A percentile compares a stretch with the other conserved stretches of the same genome.
These are phyloP conservation scores for Xestoiulus laeticollis DNA, from an alignment of 2,888 invertebrate species.

Conservation along the genomic window DNA sequence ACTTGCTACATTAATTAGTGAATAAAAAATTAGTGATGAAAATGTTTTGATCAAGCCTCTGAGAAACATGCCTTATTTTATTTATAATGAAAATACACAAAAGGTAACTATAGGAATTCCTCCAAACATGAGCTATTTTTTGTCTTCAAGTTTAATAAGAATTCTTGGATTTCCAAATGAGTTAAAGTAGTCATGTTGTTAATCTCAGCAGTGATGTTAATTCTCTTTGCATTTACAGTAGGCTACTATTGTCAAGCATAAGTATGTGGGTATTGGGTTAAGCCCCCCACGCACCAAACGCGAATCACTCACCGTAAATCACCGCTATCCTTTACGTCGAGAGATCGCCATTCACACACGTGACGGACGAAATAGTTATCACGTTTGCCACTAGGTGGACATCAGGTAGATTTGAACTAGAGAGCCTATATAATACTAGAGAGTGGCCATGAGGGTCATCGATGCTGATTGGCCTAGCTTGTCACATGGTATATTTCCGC, in stretches of 20 bases:
- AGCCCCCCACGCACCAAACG: no score
- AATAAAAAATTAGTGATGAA: background rate
- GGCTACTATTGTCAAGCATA: background rate
- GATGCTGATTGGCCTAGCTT: no score
- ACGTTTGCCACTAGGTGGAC: no score
- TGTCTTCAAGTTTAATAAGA: background rate
- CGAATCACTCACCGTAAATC: no score
- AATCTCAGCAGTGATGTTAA: background rate
- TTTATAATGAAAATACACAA: background rate
- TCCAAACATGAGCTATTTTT: background rate
- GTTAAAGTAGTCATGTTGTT: background rate
- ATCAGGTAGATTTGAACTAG: no score
- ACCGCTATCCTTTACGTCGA: no score
- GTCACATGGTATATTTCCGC: no score
- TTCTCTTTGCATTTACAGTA: background rate
- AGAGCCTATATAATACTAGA: no score
- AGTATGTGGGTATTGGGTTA: background rate
- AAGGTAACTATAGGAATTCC: background rate
- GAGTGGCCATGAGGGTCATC: no score
- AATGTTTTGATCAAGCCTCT: background rate
- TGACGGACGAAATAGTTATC: no score
- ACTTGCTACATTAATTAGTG: background rate
- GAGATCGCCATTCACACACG: no score
- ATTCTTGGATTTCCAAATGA: background rate
- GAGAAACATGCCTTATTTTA: background rate